Conservation (phyloP, 2,113 vertebrate species). For the Otis tarda region DNA sequence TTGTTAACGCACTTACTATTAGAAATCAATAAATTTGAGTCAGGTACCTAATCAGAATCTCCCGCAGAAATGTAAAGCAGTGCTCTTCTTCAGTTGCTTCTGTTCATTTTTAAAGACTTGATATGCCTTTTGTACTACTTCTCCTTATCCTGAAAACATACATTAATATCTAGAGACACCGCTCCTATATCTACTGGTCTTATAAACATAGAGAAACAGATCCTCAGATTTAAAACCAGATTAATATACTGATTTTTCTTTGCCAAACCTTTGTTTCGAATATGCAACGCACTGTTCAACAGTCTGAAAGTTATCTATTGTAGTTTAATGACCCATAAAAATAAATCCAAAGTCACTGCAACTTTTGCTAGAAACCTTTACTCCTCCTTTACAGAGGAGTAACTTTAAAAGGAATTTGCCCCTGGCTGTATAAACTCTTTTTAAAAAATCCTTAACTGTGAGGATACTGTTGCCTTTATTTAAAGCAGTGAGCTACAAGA, state of each 20-base stretch:
- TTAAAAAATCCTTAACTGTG: conserved; percentile 24
- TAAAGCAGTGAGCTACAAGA: conserved; percentile 23
- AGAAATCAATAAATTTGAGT: background rate
- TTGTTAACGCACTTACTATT: background rate
- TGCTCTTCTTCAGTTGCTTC: background rate
- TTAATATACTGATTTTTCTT: background rate
- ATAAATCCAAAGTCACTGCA: background rate
- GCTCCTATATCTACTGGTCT: background rate
- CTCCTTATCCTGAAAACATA: background rate
- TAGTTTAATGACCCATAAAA: background rate
- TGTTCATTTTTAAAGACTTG: background rate
- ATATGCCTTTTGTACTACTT: background rate
- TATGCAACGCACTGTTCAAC: background rate
- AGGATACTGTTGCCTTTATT: conserved; percentile 38
- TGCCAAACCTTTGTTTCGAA: background rate
- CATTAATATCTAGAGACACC: background rate
- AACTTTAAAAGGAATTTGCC: conserved; percentile 2
- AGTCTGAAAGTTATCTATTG: background rate
- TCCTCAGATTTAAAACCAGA: background rate
- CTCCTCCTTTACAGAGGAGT: background rate
- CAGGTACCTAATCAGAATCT: background rate
- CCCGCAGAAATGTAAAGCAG: background rate
- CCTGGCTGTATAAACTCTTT: conserved; percentile 13
- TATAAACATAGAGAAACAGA: background rate
- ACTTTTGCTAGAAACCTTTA: background rate